Percentiles rank a stretch among this genome's conserved stretches.
These are phyloP conservation scores for Microctonus aethiopoides DNA, from an alignment of 2,888 invertebrate genomes.

Conservation along the genomic window DNA sequence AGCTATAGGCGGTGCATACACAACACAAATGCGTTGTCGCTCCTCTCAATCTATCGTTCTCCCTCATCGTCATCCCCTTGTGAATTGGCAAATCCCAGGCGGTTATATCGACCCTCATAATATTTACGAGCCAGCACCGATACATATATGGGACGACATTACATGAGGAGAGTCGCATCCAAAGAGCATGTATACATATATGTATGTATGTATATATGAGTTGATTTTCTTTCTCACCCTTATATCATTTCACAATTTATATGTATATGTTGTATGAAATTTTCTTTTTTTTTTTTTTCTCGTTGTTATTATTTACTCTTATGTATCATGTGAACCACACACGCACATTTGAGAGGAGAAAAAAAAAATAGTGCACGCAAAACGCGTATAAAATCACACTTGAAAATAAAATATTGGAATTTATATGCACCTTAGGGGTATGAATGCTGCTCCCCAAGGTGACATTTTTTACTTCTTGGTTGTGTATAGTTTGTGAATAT, in stretches of 20 bases:
- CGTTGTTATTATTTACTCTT: constrained; percentile 6
- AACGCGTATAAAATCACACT: constrained; percentile 61
- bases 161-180: constrained; percentile 38
- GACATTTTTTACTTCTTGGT: constrained; percentile 40
- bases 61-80: constrained; percentile 41
- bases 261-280: background rate
- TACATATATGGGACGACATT: constrained; percentile 25
- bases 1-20: constrained; percentile 29
- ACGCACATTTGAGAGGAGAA: background rate
- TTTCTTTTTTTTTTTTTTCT: background rate
- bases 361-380: constrained; percentile 51
- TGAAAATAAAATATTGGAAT: constrained; percentile 59
- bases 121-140: constrained; percentile 59
- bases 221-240: constrained; percentile 5
- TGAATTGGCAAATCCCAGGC: constrained; percentile 59
- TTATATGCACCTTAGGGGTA: constrained; percentile 47
- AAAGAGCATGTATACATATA: too few species aligned
- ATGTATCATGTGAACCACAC: constrained; percentile 21
- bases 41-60: constrained; percentile 19
- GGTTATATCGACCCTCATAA: constrained; percentile 63
- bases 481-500: constrained; percentile 10
- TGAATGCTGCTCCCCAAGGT: constrained; percentile 42
- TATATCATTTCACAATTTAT: background rate
- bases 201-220: background rate
- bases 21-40: constrained; percentile 6